Evolutionary conservation across 2,797 vertebrate species (phyloP).

Genomic region (Iguana delicatissima): DNA sequence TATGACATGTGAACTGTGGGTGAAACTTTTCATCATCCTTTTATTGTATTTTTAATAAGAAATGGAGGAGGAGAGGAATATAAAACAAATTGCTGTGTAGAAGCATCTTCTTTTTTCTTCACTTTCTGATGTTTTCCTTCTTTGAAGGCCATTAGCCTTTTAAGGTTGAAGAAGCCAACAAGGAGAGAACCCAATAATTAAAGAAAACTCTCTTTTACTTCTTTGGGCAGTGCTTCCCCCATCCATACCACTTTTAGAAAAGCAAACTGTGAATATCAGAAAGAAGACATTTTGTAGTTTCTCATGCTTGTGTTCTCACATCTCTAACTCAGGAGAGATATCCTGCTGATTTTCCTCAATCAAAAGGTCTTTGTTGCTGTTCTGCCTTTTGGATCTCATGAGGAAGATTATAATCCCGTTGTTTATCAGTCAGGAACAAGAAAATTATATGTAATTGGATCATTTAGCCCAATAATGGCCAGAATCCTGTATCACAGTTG

Average conservation of each 20-base stretch:
- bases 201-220: background rate
- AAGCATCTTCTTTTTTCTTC: background rate
- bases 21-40: background rate
- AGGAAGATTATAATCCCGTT: background rate
- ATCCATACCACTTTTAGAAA: background rate
- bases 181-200: background rate
- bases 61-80: too few relatives aligned
- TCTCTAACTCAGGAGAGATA: background rate
- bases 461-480: background rate
- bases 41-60: conserved; percentile 18
- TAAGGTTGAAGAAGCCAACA: background rate
- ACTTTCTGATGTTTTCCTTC: background rate
- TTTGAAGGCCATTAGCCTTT: background rate
- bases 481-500: too few relatives aligned
- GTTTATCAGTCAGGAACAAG: background rate
- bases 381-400: background rate
- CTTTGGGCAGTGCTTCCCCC: background rate
- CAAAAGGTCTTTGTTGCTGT: background rate
- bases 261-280: background rate
- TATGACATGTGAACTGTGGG: background rate
- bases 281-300: background rate
- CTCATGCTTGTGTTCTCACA: background rate
- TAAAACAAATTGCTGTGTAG: background rate
- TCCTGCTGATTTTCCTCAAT: background rate
- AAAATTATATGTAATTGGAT: background rate